These are phyloP conservation scores for Drosophila santomea DNA, from an alignment of 1,140 invertebrate species.

Conservation along the genomic window DNA sequence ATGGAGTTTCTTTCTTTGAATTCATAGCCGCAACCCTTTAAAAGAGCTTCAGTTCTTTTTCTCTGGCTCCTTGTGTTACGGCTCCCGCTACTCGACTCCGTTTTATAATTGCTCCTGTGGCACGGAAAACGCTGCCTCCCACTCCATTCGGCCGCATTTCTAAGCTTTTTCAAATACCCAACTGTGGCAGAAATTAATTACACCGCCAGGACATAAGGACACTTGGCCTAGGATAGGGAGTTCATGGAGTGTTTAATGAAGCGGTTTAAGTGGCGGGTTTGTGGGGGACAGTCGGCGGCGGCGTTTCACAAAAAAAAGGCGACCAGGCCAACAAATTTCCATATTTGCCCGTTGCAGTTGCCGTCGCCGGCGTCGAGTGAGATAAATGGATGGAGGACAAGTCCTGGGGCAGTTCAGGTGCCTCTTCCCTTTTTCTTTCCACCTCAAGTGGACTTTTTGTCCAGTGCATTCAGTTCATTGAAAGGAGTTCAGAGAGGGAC, in stretches of 20 bases:
- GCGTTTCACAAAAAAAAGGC: slow-evolving; percentile 23
- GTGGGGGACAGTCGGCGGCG: slow-evolving; percentile 3
- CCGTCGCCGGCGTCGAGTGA: slow-evolving; percentile 57
- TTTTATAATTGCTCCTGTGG: slow-evolving; percentile 44
- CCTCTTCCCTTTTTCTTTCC: slow-evolving; percentile 10
- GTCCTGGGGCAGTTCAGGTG: slow-evolving; percentile 38
- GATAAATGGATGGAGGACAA: slow-evolving; percentile 64
- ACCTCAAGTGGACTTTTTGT: slow-evolving; percentile 54
- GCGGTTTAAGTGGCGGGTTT: slow-evolving; percentile 48
- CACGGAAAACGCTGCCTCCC: slow-evolving; percentile 18
- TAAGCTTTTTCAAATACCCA: slow-evolving; percentile 62
- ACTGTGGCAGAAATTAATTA: slow-evolving; percentile 74
- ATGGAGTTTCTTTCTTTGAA: slow-evolving; percentile 3
- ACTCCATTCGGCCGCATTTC: slow-evolving; percentile 18
- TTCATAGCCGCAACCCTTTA: slow-evolving; percentile 1
- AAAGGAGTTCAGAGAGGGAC: slow-evolving; percentile 4
- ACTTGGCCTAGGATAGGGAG: slow-evolving; percentile 50
- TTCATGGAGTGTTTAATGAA: slow-evolving; percentile 74
- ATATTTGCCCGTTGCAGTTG: slow-evolving; percentile 51
- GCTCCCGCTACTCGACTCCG: slow-evolving; percentile 31
- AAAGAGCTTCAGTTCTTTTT: slow-evolving; percentile 1
- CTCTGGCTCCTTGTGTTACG: slow-evolving; percentile 19
- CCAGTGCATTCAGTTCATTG: slow-evolving; percentile 39
- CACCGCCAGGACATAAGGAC: slow-evolving; percentile 62
- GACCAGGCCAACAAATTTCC: slow-evolving; percentile 58